Evolutionary conservation across 2,797 vertebrate species (phyloP).

Genomic region (Mormyrus proboscirostris): DNA sequence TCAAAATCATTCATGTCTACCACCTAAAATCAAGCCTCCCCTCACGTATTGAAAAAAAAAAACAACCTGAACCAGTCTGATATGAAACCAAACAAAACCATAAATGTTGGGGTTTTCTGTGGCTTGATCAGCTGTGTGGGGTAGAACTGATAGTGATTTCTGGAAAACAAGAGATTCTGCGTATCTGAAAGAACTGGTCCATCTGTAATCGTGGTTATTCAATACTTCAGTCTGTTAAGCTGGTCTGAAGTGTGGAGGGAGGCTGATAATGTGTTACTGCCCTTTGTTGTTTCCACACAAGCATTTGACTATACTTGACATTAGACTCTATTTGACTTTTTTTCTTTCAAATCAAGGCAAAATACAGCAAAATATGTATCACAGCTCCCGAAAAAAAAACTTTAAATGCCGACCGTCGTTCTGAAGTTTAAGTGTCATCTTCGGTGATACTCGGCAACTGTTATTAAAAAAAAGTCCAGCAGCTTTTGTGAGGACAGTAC

Average conservation of each 20-base stretch:
- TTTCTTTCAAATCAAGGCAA: background rate
- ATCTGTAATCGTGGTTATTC: background rate
- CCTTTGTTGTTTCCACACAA: background rate
- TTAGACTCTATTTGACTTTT: background rate
- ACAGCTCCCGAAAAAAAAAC: background rate
- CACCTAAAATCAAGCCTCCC: conserved; percentile 41
- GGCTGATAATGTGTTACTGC: background rate
- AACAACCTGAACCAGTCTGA: conserved; percentile 35
- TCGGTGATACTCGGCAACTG: background rate
- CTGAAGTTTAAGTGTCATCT: background rate
- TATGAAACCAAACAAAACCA: conserved; percentile 32
- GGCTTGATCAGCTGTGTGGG: background rate
- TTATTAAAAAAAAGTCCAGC: background rate
- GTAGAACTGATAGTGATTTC: background rate
- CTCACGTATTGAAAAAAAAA: conserved; percentile 39
- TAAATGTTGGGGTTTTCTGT: conserved; percentile 26
- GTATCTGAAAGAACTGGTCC: background rate
- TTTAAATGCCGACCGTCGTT: background rate
- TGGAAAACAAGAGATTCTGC: background rate
- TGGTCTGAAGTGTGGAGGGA: background rate
- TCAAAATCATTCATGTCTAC: conserved; percentile 44
- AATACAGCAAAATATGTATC: background rate
- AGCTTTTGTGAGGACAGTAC: background rate
- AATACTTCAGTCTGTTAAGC: background rate
- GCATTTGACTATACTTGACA: background rate